Evolutionary conservation across 2,113 vertebrate genomes (phyloP).

Genomic region (Candoia aspera): DNA sequence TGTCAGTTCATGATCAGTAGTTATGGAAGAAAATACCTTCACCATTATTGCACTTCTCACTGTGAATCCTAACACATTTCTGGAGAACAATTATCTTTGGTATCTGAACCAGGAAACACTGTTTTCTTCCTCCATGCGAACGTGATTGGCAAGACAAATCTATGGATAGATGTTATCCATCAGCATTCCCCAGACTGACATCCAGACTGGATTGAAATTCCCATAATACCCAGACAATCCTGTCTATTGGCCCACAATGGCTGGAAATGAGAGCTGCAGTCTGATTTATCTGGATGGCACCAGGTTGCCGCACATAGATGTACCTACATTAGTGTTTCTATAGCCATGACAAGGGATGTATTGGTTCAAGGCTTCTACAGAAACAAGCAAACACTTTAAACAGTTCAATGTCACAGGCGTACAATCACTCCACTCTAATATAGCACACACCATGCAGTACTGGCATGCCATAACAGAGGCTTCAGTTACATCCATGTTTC

Average conservation of each 20-base stretch:
- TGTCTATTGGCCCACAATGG: neutral
- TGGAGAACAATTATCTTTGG: neutral
- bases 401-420: neutral
- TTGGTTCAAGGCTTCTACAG: slow-evolving; percentile 21
- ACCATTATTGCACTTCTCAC: neutral
- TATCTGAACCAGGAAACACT: neutral
- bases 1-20: neutral
- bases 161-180: neutral
- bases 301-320: neutral
- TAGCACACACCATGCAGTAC: neutral
- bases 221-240: neutral
- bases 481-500: neutral
- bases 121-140: neutral
- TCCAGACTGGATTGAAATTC: neutral
- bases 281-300: neutral
- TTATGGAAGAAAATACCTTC: too few species aligned
- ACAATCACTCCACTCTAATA: neutral
- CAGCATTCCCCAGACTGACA: neutral
- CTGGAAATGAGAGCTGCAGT: neutral
- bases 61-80: neutral
- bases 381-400: neutral
- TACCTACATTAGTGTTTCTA: neutral
- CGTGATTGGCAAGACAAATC: neutral
- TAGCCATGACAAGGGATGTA: neutral
- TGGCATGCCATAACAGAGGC: neutral